Conservation (phyloP, 2,797 vertebrate genomes). For the Knipowitschia caucasica region DNA sequence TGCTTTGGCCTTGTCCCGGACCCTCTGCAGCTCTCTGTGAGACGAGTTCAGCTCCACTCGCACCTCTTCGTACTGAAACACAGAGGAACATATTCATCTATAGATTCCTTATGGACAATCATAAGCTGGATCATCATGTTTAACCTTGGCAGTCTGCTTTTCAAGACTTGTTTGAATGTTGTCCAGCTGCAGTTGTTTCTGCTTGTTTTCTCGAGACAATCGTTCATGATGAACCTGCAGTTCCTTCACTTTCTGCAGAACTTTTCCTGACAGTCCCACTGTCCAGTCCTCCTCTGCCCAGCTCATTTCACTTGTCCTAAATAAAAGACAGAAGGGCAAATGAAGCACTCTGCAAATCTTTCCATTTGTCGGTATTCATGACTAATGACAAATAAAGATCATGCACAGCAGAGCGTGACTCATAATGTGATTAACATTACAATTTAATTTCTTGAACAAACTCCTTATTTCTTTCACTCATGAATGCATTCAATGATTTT, state of each 20-base stretch:
- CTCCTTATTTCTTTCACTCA: too few species aligned
- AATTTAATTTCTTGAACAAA: too few species aligned
- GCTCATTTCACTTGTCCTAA: conserved; percentile 69
- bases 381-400: too few species aligned
- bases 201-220: conserved; percentile 75
- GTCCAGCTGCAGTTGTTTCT: conserved; percentile 81
- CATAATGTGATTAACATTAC: too few species aligned
- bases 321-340: not conserved
- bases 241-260: conserved; percentile 77
- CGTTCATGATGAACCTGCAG: conserved; percentile 75
- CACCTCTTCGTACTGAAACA: conserved; percentile 70
- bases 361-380: too few species aligned
- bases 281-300: conserved; percentile 84
- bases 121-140: not conserved
- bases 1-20: conserved; percentile 57
- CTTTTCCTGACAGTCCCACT: conserved; percentile 72
- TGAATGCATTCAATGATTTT: too few species aligned
- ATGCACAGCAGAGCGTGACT: too few species aligned
- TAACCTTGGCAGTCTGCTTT: conserved; percentile 77
- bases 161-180: conserved; percentile 70
- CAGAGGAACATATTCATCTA: too few species aligned
- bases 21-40: conserved; percentile 68
- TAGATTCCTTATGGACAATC: not conserved
- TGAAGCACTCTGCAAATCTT: too few species aligned
- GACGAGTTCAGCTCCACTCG: conserved; percentile 64